Percentiles rank a stretch among this genome's conserved stretches.
phyloP scores from a whole-genome alignment of 2,797 vertebrate species.

The Cossypha dichroa region DNA sequence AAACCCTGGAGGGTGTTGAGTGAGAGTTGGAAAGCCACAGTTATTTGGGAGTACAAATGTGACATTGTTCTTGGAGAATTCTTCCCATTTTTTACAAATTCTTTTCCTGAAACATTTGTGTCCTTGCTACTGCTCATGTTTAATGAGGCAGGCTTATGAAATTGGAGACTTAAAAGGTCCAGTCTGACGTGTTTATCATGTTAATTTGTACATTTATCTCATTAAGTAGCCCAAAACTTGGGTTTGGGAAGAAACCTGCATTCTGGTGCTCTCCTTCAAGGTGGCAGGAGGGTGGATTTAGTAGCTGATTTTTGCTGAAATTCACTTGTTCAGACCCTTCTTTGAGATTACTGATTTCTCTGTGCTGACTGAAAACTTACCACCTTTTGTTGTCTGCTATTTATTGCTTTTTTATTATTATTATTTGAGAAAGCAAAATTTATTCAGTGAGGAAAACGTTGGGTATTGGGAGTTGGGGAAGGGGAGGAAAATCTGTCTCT shows the following conservation, averaged over 20 bases:
- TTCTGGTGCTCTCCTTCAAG: background rate
- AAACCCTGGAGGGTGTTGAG: background rate
- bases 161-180: background rate
- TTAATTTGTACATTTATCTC: background rate
- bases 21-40: background rate
- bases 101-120: background rate
- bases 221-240: background rate
- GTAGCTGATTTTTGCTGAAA: background rate
- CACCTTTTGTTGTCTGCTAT: background rate
- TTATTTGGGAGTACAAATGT: background rate
- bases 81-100: background rate
- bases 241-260: background rate
- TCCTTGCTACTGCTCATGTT: background rate
- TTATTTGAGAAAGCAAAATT: background rate
- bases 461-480: background rate
- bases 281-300: background rate
- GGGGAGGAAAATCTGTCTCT: rapidly evolving
- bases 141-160: background rate
- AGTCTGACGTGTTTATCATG: background rate
- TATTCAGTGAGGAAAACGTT: background rate
- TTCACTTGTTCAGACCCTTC: background rate
- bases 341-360: background rate
- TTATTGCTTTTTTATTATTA: background rate
- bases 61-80: background rate
- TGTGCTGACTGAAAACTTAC: background rate